phyloP scores from a whole-genome alignment of 2,888 invertebrate genomes.

The Drosophila atripex region DNA sequence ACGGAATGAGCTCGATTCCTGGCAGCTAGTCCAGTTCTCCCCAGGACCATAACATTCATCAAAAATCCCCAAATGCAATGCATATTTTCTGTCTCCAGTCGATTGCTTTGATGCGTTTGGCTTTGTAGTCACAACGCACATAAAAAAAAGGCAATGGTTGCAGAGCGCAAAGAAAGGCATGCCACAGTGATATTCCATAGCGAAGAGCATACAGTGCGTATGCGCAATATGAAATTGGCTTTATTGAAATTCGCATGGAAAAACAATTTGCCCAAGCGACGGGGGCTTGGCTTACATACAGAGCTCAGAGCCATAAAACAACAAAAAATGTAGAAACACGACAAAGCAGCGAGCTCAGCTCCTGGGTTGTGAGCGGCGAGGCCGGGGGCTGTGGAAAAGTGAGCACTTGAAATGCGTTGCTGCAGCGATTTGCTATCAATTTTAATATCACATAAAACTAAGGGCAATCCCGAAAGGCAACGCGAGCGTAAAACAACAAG shows the following conservation, averaged over 20 bases:
- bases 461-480: conserved; percentile 62
- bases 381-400: conserved; percentile 19
- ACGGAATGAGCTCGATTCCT: not conserved
- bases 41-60: not conserved
- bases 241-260: conserved; percentile 73
- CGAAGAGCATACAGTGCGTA: conserved; percentile 52
- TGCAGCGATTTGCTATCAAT: conserved; percentile 76
- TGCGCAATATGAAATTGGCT: conserved; percentile 69
- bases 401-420: conserved; percentile 61
- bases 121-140: conserved; percentile 7
- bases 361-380: conserved; percentile 1
- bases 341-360: conserved; percentile 30
- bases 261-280: conserved; percentile 68
- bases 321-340: conserved; percentile 1
- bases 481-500: conserved; percentile 70
- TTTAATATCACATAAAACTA: conserved; percentile 78
- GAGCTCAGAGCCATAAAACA: conserved; percentile 48
- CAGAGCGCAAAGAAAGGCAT: conserved; percentile 49
- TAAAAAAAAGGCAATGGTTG: conserved; percentile 36
- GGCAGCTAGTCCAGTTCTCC: not conserved
- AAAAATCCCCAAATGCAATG: not conserved
- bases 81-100: not conserved
- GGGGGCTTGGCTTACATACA: conserved; percentile 48
- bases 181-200: conserved; percentile 19
- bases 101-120: conserved; percentile 22